These are phyloP conservation scores for Phrynocephalus forsythii DNA, from an alignment of 2,797 vertebrate species.

Conservation along the genomic window DNA sequence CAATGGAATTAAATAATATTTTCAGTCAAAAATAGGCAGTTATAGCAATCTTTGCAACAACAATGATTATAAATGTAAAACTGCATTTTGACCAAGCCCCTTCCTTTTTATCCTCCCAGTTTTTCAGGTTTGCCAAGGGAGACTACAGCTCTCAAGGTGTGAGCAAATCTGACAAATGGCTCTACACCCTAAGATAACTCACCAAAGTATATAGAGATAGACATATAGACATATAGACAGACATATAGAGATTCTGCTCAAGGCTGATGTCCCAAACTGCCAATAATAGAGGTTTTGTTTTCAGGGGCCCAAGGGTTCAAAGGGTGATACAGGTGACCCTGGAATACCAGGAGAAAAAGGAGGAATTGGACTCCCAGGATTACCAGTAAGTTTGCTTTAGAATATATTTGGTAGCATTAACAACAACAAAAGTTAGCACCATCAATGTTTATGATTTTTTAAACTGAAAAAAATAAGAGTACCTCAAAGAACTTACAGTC, in stretches of 20 bases:
- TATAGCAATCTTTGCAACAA: too few relatives aligned
- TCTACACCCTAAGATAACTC: too few relatives aligned
- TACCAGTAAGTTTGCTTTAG: slow-evolving; percentile 85
- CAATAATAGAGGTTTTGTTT: slow-evolving; percentile 17
- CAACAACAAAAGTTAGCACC: background rate
- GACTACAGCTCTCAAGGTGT: too few relatives aligned
- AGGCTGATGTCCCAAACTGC: background rate
- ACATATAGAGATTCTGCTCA: slow-evolving; percentile 13
- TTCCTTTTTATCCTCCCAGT: too few relatives aligned
- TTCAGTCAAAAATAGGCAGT: too few relatives aligned
- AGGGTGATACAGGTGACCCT: slow-evolving; percentile 92
- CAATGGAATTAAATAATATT: too few relatives aligned
- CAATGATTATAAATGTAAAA: too few relatives aligned
- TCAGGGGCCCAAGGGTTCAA: slow-evolving; percentile 96
- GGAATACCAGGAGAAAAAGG: slow-evolving; percentile 94
- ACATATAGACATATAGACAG: background rate
- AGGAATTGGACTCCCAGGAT: slow-evolving; percentile 89
- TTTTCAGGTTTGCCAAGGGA: too few relatives aligned
- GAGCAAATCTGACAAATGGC: too few relatives aligned
- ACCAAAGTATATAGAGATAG: too few relatives aligned
- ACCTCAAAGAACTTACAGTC: background rate
- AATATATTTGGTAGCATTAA: slow-evolving; percentile 22
- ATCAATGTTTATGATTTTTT: background rate
- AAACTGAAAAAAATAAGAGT: background rate
- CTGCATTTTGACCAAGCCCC: too few relatives aligned